Base-by-base conservation (phyloP, 2,113 vertebrate genomes). In the Periophthalmus modestus region DNA sequence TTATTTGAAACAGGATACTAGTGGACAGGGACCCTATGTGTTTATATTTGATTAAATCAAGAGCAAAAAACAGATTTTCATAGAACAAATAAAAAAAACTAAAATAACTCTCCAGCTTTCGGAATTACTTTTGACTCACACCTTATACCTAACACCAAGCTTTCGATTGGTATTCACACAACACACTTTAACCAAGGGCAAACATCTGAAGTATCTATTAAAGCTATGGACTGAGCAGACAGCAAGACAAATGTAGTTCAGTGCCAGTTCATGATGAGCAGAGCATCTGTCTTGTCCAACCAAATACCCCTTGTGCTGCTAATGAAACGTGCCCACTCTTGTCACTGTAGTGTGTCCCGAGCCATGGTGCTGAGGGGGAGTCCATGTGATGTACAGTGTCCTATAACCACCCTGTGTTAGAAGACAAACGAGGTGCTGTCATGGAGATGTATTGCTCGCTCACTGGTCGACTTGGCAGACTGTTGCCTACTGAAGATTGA, bases 371-470 rank as follows among this genome's bases (percentile, higher is more conserved):
- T 12, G 50, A 3, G 21, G 23, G 68, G 24, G 23, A 12, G 28
- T 34, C 2, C 73, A 3, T 3, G 66, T 78, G 68, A 80, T 75
- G 54, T 50, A 75, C 74, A 66, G 59, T 65, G 57, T 54, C 66
- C 46, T 79, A 79, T 55, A 55, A 80, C 78, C 55, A 61, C n/a
- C n/a, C 43, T 50, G 68, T 71, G 66, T 6, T 21, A 58, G 19
- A 68, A 19, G 57, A 71, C 68, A 84, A 84, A 87, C 73, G 81
- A 79, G 13, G 69, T 70, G 55, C 68, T 77, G 76, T 81, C 85
- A 65, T n/a, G 2, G 19, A 73, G 68, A 84, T 71, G 13, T n/a
- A 62, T 28, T 54, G 33, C 1, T 18, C 39, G 63, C 66, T 68
- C 33, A 28, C 68, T 2, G 1, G 46, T 80, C 33, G 62, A 79